These are phyloP conservation scores for Parnassius orleans DNA, from an alignment of 2,888 invertebrate genomes.

Conservation along the genomic window DNA sequence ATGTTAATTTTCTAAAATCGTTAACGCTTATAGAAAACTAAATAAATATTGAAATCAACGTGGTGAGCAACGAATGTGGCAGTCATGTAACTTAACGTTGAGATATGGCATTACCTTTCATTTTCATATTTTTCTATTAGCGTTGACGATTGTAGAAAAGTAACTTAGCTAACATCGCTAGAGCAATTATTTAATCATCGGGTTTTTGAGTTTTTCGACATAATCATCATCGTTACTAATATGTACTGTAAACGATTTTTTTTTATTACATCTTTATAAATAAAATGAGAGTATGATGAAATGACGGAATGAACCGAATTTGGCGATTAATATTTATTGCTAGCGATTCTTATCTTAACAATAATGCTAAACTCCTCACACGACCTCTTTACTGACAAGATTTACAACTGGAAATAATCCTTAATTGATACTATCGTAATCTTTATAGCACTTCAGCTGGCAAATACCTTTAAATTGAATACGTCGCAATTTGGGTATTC, in stretches of 20 bases:
- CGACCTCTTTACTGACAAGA: slow-evolving; percentile 22
- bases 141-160: too few species aligned
- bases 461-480: slow-evolving; percentile 12
- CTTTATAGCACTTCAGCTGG: slow-evolving; percentile 13
- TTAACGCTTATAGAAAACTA: too few species aligned
- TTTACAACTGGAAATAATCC: slow-evolving; percentile 26
- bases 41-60: too few species aligned
- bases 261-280: too few species aligned
- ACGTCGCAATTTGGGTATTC: slow-evolving; percentile 1
- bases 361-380: slow-evolving; percentile 3
- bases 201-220: not conserved
- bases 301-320: not conserved
- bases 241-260: too few species aligned
- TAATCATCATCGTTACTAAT: not conserved
- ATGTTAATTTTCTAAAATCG: too few species aligned
- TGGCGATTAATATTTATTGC: slow-evolving; percentile 5
- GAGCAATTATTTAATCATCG: too few species aligned
- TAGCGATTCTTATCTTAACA: slow-evolving; percentile 17
- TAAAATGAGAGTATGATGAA: slow-evolving; percentile 6
- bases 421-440: slow-evolving; percentile 18
- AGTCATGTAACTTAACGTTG: too few species aligned
- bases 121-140: too few species aligned
- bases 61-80: too few species aligned
- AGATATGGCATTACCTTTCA: too few species aligned
- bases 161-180: too few species aligned